phyloP scores from a whole-genome alignment of 2,113 vertebrate species.

The Fregata magnificens region DNA sequence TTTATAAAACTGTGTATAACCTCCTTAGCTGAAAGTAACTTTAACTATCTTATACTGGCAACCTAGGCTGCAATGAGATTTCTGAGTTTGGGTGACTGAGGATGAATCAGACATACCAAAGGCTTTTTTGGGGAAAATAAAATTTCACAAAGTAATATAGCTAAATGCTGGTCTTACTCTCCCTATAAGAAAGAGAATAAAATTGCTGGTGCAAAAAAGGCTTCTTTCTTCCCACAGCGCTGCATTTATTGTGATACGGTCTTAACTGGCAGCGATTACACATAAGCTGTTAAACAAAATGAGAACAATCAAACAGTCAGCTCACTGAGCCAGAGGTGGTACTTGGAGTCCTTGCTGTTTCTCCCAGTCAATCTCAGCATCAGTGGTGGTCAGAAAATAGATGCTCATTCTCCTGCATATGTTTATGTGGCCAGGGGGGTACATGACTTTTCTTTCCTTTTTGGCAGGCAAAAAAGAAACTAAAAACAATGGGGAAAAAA shows the following conservation, averaged over 20 bases:
- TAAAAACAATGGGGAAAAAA: not conserved
- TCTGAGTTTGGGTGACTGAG: not conserved
- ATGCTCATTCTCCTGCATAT: not conserved
- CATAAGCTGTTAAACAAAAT: conserved; percentile 35
- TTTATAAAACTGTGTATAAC: not conserved
- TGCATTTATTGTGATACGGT: not conserved
- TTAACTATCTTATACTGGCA: not conserved
- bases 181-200: not conserved
- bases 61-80: not conserved
- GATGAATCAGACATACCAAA: not conserved
- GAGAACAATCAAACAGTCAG: conserved; percentile 13
- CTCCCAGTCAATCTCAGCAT: conserved; percentile 24
- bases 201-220: not conserved
- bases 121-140: not conserved
- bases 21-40: not conserved
- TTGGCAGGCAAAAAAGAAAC: not conserved
- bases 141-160: not conserved
- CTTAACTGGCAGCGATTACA: conserved; percentile 36
- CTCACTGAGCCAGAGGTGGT: conserved; percentile 43
- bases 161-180: not conserved
- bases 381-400: conserved; percentile 11
- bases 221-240: not conserved
- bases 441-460: not conserved
- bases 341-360: conserved; percentile 32
- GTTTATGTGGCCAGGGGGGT: not conserved